These are phyloP conservation scores for Frankliniella fusca DNA, from an alignment of 2,888 invertebrate genomes.

Conservation along the genomic window DNA sequence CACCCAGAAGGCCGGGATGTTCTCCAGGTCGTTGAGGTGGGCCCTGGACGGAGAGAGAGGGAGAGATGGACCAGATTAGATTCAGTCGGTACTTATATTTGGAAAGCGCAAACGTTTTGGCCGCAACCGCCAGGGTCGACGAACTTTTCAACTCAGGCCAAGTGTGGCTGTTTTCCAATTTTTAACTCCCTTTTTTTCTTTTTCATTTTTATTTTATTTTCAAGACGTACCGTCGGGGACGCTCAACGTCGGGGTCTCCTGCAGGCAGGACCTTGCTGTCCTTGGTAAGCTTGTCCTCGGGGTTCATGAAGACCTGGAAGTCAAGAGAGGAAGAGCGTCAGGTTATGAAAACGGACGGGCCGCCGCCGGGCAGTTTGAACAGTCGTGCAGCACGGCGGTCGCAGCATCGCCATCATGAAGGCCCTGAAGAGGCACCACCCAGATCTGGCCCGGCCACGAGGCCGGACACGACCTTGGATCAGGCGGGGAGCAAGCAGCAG, in stretches of 20 bases:
- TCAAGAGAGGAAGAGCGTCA: background rate
- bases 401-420: too few species aligned
- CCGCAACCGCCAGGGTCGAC: too few species aligned
- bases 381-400: background rate
- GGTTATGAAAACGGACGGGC: constrained; percentile 17
- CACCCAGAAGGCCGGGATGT: constrained; percentile 62
- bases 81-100: too few species aligned
- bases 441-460: too few species aligned
- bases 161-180: too few species aligned
- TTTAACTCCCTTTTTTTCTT: too few species aligned
- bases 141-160: too few species aligned
- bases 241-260: constrained; percentile 52
- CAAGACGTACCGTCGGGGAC: constrained; percentile 42
- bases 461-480: too few species aligned
- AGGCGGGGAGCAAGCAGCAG: too few species aligned
- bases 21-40: constrained; percentile 68
- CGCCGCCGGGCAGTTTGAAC: background rate
- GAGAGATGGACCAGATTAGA: background rate
- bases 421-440: too few species aligned
- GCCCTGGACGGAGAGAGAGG: constrained; percentile 51
- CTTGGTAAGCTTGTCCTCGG: constrained; percentile 36
- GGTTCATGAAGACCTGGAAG: constrained; percentile 23
- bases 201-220: too few species aligned
- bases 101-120: too few species aligned
- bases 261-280: constrained; percentile 46